Evolutionary conservation across 2,888 invertebrate genomes (phyloP), one percentile per base, ranked within the genome.

Genomic region (Lasioglossum oenotherae): DNA sequence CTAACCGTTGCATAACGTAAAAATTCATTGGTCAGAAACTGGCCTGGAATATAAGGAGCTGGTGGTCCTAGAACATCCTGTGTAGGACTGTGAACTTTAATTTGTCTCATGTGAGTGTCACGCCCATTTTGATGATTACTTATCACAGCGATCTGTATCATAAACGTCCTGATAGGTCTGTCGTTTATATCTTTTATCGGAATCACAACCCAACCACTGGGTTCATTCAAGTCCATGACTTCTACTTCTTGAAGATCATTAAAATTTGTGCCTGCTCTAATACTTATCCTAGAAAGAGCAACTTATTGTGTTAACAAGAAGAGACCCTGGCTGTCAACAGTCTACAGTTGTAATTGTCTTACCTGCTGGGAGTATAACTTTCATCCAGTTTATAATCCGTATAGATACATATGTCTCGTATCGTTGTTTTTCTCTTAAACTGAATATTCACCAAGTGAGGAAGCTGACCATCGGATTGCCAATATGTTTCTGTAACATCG

Each of bases 51-150:
- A 90, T 97, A 96, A 92, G 97, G 97, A 35, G 97, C 96, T 23
- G 97, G 96, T 92, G 97, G 96, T 74, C 96, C 96, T 73, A 97
- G 96, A 81, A 96, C 96, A 93, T 97, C 97, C 92, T 92, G 96
- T 89, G 96, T 96, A 0, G 99, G 99, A 75, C 99, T 99, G 94
- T 99, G 98, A 80, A 99, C 98, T 95, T 99, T 98, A 84, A 99
- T 99, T 95, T 99, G 99, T 79, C 99, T 96, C 97, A 99, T 98
- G 94, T 99, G 99, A 1, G 99, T 99, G 94, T 99, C 99, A 87
- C 99, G 96, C 5, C 99, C 99, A 96, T 99, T 99, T 95, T 99
- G 99, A 95, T 99, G 99, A 95, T 99, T 99, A 91, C 99, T 98
- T 73, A 99, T 97, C 1, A 99, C 98, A 31, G 99, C 99, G 91